Base-by-base conservation (phyloP, 2,113 vertebrate genomes). In the Pangasianodon gigas region DNA sequence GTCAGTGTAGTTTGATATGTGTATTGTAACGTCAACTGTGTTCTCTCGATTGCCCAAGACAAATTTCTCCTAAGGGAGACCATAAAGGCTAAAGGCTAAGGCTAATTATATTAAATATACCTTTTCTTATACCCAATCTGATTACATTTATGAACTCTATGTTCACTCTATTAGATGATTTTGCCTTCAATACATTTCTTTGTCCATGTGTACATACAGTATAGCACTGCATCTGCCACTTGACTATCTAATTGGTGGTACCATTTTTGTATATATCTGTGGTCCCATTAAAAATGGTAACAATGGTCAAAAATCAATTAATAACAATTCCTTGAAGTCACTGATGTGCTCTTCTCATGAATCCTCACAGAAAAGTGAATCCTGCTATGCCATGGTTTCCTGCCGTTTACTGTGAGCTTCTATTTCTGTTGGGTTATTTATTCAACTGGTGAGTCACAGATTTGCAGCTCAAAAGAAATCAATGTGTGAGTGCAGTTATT, bases 391-490 rank as follows among this genome's bases (percentile, higher is more conserved):
- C 48, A 26, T 79, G 52, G 67, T 11, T 75, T 87, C 54, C 74
- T 51, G 9, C 19, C 48, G 26, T 24, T 86, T 74, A 21, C 85
- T 6, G 46, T n/a, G 54, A 48, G 41, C 4, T 71, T 71, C 65
- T 86, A 71, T 74, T 74, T 69, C 29, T 74, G 46, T 54, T 86
- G 18, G n/a, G 18, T 26, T 80, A 32, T 79, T 87, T 79, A 87
- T 87, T 79, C 37, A 87, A 80, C 48, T 46, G 24, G 62, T 89
- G 26, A 46, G 32, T 74, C 51, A 88, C 26, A 85, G 56, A 85
- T 79, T 60, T 85, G 82, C 82, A 89, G 83, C 83, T 79, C 71
- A 79, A 74, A 58, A 85, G 88, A 85, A 89, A 79, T 89, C 83
- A 48, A 85, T 85, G 54, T 41, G 69, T 65, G 44, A 52, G 41